Evolutionary conservation across 2,888 invertebrate genomes (phyloP), one percentile per base, ranked within the genome.

Genomic region (Tenthredo distinguenda): DNA sequence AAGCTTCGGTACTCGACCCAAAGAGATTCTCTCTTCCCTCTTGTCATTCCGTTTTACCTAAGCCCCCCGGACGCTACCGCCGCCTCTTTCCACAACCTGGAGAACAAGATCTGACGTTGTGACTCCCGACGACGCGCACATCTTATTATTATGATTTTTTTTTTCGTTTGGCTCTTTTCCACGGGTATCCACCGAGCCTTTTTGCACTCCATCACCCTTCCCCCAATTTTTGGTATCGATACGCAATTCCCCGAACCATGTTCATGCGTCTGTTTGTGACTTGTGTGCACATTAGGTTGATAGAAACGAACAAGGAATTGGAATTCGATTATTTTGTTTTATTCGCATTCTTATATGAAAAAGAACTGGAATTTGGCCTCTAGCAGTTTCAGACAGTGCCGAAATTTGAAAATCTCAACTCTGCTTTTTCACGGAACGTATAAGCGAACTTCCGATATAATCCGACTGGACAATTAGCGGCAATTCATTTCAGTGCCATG

Each of bases 1-100:
- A 77, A 34, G 77, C 77, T 77, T 34, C 50, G 50, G 47, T 55
- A 77, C 31, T 43, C 55, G 47, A 77, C 47, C 31, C 50, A 77
- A 77, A 77, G 50, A 77, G 31, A 50, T 55, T 50, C 50, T 26
- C n/a, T 74, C 43, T 43, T 74, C 43, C 21, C n/a, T 72, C 72
- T 31, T 26, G 50, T 77, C 15, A 77, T 77, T 77, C 31, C 77
- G 50, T 50, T 50, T 77, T 77, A 31, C 77, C 34, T 18, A 50
- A 55, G 34, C 77, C 55, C 34, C 74, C 10, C 40, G 40, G 40
- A n/a, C 47, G 26, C 62, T 26, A 26, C 12, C 26, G 26, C 34
- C 34, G 18, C 6, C 68, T 68, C 31, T 68, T 68, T 68, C 43
- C 21, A 2, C 21, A 55, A 34, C 21, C 50, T 34, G 9, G 50